Base-by-base conservation (phyloP, 1,140 invertebrate species). In the Eurosta solidaginis region DNA sequence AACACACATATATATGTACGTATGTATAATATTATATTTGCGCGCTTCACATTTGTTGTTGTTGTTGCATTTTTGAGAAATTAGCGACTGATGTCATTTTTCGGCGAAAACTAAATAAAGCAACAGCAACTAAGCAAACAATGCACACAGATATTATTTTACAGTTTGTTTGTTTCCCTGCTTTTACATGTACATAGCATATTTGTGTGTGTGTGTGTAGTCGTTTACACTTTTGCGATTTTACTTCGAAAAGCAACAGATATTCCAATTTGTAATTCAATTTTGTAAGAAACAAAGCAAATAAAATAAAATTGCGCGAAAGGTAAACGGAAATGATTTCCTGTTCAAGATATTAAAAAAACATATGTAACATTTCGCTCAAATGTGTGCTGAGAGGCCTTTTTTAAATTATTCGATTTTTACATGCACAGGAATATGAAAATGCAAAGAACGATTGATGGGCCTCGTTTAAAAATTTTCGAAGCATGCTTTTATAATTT, bases 21-120 rank as follows among this genome's bases (percentile, higher is more conserved):
- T 22, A 40, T 29, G 33, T 12, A 2, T 17, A 7, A 20, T n/a
- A 3, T 17, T 36, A 33, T 33, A 68, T 36, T 68, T 40, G 27
- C 40, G 59, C 59, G n/a, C 45, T 47, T 3, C 45, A 47, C 45
- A n/a, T 47, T 7, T 40, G 0, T 20, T 29, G 33, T n/a, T n/a
- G n/a, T 20, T 68, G n/a, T 36, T 40, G 33, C 33, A 10, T 68
- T 68, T 68, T 36, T 40, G 59, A 14, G 33, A 68, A 68, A 68
- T 40, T 68, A 68, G 59, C 59, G 33, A 68, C 59, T 68, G 59
- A 68, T 68, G 59, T 68, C 59, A 68, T 68, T 33, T 68, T 68
- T 68, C 59, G 59, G 33, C 59, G 59, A 68, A 68, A 68, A 68
- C 6, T 68, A 68, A 68, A n/a, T n/a, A n/a, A n/a, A n/a, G n/a